Evolutionary conservation across 2,113 vertebrate species (phyloP).

Genomic region (Lepus timidus): DNA sequence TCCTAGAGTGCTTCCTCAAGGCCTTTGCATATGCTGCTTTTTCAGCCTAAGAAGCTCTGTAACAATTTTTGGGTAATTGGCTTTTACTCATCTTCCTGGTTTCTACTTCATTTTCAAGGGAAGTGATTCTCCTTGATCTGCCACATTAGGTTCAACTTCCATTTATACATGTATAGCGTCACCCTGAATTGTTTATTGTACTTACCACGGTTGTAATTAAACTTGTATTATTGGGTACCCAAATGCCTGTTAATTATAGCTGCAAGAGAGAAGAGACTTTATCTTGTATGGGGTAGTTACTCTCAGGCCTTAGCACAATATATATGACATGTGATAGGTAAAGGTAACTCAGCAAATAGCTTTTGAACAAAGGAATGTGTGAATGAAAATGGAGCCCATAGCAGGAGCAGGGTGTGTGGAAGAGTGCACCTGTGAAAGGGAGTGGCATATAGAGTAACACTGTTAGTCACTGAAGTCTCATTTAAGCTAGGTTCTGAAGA

Average conservation of each 20-base stretch:
- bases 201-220: conserved; percentile 54
- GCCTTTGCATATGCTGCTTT: not conserved
- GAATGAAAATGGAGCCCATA: not conserved
- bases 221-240: conserved; percentile 22
- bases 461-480: not conserved
- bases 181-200: conserved; percentile 50
- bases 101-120: conserved; percentile 43
- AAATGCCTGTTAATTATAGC: conserved; percentile 27
- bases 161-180: not conserved
- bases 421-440: not conserved
- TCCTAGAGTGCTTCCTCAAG: not conserved
- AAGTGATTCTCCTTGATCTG: conserved; percentile 18
- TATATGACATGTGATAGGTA: not conserved
- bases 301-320: not conserved
- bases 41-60: not conserved
- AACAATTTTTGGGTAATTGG: not conserved
- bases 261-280: conserved; percentile 40
- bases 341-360: conserved; percentile 19
- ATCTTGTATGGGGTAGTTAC: conserved; percentile 23
- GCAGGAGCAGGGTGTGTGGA: not conserved
- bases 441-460: not conserved
- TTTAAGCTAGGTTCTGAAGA: not conserved
- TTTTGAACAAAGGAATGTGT: conserved; percentile 9
- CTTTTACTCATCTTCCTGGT: not conserved
- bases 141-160: not conserved